Evolutionary conservation across 2,113 vertebrate genomes (phyloP).

Genomic region (Gavialis gangeticus): DNA sequence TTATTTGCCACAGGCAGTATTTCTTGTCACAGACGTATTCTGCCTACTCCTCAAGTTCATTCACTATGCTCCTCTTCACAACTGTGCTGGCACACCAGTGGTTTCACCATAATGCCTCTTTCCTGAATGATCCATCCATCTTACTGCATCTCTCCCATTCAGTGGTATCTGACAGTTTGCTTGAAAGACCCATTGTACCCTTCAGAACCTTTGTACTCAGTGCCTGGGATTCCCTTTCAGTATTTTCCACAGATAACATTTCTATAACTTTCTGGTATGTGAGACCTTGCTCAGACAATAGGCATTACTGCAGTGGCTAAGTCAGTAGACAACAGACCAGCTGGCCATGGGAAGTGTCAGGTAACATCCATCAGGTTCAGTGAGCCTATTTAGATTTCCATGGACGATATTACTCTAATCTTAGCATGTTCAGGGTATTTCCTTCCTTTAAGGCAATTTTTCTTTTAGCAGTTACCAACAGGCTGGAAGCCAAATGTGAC

Average conservation of each 20-base stretch:
- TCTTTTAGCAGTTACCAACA: not conserved
- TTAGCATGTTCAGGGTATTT: accelerated
- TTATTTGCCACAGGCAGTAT: not conserved
- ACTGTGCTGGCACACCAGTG: not conserved
- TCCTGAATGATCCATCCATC: not conserved
- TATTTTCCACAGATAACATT: not conserved
- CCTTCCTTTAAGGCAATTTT: not conserved
- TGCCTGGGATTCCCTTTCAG: not conserved
- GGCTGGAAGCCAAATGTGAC: not conserved
- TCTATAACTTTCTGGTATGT: not conserved
- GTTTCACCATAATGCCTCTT: no score
- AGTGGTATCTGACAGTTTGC: not conserved
- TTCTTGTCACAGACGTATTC: not conserved
- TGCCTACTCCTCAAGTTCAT: not conserved
- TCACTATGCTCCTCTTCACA: not conserved
- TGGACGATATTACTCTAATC: not conserved
- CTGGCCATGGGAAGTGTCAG: not conserved
- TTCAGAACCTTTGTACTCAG: not conserved
- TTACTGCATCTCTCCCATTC: not conserved
- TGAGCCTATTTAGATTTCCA: not conserved
- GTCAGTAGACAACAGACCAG: not conserved
- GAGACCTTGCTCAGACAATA: not conserved
- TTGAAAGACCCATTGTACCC: not conserved
- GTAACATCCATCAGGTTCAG: not conserved
- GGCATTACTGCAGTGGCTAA: not conserved